These are phyloP conservation scores for Syngnathoides biaculeatus DNA, from an alignment of 2,113 vertebrate genomes.

Conservation along the genomic window DNA sequence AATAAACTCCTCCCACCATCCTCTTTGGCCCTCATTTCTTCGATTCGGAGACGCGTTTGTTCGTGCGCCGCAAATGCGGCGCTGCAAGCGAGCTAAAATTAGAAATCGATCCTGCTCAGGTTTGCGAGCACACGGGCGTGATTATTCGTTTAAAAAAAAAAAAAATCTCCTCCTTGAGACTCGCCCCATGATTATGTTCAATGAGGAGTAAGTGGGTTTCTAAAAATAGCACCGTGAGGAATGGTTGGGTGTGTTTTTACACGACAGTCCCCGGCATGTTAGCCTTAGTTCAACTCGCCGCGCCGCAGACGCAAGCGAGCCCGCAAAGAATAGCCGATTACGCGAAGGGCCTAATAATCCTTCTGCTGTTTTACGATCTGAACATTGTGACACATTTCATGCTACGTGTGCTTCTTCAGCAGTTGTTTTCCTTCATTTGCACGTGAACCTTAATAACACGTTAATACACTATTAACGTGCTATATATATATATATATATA, in stretches of 20 bases:
- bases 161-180: conserved; percentile 35
- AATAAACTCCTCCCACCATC: not conserved
- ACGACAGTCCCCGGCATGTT: not conserved
- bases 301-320: no score
- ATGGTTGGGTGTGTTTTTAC: conserved; percentile 20
- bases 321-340: no score
- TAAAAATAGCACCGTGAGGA: conserved; percentile 58
- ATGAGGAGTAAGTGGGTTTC: conserved; percentile 48
- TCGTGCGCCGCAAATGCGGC: not conserved
- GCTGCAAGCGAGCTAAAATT: conserved; percentile 34
- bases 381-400: no score
- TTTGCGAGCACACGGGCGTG: not conserved
- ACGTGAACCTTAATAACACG: no score
- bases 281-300: no score
- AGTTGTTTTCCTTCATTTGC: no score
- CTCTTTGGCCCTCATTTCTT: not conserved
- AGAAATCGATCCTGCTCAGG: conserved; percentile 23
- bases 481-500: no score
- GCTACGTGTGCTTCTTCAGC: no score
- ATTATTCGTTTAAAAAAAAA: conserved; percentile 27
- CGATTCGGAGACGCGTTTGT: conserved; percentile 16
- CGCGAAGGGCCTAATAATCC: no score
- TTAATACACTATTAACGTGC: no score
- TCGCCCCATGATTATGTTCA: conserved; percentile 33
- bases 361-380: no score